These are phyloP conservation scores for Cinclus mexicanus DNA, from an alignment of 2,113 vertebrate species.

Conservation along the genomic window DNA sequence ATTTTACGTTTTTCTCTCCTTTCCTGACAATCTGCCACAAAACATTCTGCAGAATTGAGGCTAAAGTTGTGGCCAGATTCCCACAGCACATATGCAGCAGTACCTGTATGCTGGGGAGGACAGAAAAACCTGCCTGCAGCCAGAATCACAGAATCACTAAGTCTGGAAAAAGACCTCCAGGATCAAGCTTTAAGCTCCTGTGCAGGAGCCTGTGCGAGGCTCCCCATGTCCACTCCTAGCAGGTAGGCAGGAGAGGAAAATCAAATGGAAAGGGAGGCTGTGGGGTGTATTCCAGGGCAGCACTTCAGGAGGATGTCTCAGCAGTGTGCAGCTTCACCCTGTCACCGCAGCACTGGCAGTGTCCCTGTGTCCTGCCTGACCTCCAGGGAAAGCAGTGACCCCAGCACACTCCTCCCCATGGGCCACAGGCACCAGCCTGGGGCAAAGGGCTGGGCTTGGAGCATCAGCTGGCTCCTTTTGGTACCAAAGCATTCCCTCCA, in stretches of 20 bases:
- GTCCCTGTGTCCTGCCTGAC: not conserved
- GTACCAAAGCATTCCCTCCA: not conserved
- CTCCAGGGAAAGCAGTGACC: not conserved
- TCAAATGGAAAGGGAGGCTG: not conserved
- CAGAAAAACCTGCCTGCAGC: not conserved
- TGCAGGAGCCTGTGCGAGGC: accelerated
- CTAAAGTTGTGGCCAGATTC: not conserved
- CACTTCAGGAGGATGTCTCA: not conserved
- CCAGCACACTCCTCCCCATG: accelerated
- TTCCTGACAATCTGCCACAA: constrained; percentile 31
- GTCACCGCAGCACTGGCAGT: accelerated
- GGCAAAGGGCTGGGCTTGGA: not conserved
- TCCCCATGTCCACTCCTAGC: not conserved
- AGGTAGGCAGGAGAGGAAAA: not conserved
- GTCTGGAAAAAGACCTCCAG: not conserved
- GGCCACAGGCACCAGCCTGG: no score
- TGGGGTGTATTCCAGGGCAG: no score
- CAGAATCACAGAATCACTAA: not conserved
- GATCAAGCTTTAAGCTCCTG: not conserved
- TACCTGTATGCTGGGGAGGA: not conserved
- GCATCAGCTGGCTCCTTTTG: not conserved
- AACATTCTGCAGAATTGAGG: not conserved
- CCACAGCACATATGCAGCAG: not conserved
- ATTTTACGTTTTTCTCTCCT: constrained; percentile 29
- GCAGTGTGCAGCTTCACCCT: not conserved